phyloP scores from a whole-genome alignment of 2,113 vertebrate species.

The Tupaia chinensis region DNA sequence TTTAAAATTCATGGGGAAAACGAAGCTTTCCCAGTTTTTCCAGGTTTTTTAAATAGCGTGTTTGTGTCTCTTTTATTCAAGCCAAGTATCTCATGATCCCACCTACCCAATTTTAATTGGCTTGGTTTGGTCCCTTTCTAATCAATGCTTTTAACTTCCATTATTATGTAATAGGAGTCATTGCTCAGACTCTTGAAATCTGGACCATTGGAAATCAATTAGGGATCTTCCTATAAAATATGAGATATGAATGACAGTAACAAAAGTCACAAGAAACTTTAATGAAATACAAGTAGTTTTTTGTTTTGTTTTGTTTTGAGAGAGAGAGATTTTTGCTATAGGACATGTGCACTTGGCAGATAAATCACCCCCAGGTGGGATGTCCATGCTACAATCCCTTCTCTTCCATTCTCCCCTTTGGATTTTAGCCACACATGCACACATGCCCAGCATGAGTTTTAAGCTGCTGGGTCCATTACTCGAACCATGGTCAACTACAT shows the following conservation, averaged over 20 bases:
- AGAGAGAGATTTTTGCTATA: no score
- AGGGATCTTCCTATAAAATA: neutral
- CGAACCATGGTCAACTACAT: no score
- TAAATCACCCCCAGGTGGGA: no score
- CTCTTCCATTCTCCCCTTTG: no score
- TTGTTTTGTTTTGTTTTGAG: no score
- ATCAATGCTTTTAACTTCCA: neutral
- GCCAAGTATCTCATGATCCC: neutral
- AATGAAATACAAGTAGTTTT: neutral
- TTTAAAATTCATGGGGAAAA: conserved; percentile 72
- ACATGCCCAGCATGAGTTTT: no score
- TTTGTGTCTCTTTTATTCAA: conserved; percentile 10
- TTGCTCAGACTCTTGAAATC: conserved; percentile 32
- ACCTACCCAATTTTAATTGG: neutral
- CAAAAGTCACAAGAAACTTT: neutral
- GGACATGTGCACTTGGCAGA: no score
- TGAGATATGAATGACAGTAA: neutral
- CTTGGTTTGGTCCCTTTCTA: conserved; percentile 31
- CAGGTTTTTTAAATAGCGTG: neutral
- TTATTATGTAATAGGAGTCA: neutral
- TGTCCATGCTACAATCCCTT: no score
- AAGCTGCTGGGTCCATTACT: no score
- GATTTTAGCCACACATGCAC: no score
- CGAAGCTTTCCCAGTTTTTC: conserved; percentile 60
- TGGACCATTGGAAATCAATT: neutral